These are phyloP conservation scores for Stegastes partitus DNA, from an alignment of 2,113 vertebrate species.

Conservation along the genomic window DNA sequence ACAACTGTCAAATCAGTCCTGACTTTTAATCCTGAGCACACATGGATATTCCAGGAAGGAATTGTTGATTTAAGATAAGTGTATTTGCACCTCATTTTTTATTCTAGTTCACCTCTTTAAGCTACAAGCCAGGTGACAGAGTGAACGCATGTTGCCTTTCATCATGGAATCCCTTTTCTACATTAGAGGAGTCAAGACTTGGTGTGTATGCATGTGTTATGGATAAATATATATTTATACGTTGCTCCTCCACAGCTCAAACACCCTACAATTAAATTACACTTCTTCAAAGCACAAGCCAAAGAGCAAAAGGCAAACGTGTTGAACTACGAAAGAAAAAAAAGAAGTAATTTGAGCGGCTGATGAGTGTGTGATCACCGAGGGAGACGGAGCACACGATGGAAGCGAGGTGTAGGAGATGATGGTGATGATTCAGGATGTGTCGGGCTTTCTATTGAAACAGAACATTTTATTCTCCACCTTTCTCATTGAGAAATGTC, in stretches of 20 bases:
- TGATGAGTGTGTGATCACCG: slow-evolving; percentile 13
- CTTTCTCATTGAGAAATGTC: neutral
- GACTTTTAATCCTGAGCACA: neutral
- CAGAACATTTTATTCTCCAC: slow-evolving; percentile 22
- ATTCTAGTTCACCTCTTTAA: neutral
- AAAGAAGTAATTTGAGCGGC: slow-evolving; percentile 13
- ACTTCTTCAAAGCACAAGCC: slow-evolving; percentile 19
- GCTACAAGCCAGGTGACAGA: neutral
- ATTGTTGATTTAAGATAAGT: neutral
- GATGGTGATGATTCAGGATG: neutral
- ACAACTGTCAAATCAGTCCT: neutral
- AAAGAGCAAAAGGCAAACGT: slow-evolving; percentile 20
- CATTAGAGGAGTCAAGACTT: neutral
- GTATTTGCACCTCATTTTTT: neutral
- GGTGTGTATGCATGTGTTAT: neutral
- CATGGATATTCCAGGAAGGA: neutral
- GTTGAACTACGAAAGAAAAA: slow-evolving; percentile 25
- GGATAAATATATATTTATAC: neutral
- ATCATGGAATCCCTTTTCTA: slow-evolving; percentile 9
- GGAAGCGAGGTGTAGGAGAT: neutral
- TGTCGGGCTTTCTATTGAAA: slow-evolving; percentile 25
- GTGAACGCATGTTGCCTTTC: neutral
- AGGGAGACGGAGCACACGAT: slow-evolving; percentile 3
- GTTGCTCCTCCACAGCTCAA: slow-evolving; percentile 19
- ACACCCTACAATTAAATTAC: slow-evolving; percentile 19